These are phyloP conservation scores for Holacanthus passer DNA, from an alignment of 2,113 vertebrate genomes.

Conservation along the genomic window DNA sequence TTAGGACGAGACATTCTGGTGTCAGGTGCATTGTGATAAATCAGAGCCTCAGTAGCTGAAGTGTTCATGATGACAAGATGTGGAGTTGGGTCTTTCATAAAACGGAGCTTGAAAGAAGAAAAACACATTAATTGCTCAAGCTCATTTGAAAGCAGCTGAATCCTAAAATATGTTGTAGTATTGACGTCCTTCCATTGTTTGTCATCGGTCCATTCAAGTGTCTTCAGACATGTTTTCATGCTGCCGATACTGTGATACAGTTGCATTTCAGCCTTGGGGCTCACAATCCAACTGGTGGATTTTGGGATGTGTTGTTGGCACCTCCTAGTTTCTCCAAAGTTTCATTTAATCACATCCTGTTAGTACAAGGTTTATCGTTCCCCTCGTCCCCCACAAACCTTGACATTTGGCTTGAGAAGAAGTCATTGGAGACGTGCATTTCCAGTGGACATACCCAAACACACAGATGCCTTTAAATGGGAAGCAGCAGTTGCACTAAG, in stretches of 20 bases:
- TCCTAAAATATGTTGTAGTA: neutral
- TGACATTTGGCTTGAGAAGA: slow-evolving; percentile 2
- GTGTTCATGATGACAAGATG: neutral
- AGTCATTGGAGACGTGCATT: slow-evolving; percentile 7
- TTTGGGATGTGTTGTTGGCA: neutral
- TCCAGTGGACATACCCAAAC: slow-evolving; percentile 34
- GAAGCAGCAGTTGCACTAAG: slow-evolving; percentile 56
- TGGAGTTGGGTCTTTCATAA: no score
- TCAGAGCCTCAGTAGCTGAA: no score
- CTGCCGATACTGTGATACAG: neutral
- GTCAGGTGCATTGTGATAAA: no score
- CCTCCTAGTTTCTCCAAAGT: neutral
- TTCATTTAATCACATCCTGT: neutral
- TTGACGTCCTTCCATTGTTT: neutral
- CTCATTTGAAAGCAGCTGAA: neutral
- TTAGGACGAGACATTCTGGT: neutral
- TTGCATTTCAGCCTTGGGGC: neutral
- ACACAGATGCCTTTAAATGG: slow-evolving; percentile 51
- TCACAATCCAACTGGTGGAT: neutral
- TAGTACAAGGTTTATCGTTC: neutral
- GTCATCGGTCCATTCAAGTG: no score
- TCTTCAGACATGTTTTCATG: neutral
- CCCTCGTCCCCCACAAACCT: neutral
- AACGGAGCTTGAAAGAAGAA: neutral
- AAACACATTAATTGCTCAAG: neutral